Evolutionary conservation across 2,888 invertebrate species (phyloP), one percentile per base, ranked within the genome.

Genomic region (Sycophila texana): DNA sequence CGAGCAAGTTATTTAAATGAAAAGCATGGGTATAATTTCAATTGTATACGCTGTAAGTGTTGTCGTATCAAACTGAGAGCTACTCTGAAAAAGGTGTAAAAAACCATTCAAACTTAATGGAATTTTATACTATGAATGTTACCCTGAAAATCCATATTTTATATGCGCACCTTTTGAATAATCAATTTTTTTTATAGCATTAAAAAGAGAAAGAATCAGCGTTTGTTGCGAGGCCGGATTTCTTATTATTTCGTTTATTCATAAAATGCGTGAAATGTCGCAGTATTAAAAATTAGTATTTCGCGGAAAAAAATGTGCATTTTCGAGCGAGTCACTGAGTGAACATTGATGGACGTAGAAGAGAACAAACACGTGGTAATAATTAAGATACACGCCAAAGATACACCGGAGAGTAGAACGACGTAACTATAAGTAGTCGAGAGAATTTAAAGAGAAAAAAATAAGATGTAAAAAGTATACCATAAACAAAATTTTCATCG

Each of bases 381-480:
- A 26, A 74, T 74, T 74, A 76, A 73, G 63, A 65, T 72, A 82
- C 58, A 82, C 83, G 84, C 84, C 84, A 85, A 84, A 85, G 84
- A 85, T 83, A 79, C 80, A 81, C 81, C 82, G 82, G 82, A 84
- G 81, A 85, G 80, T 83, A 83, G 81, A 82, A 76, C 79, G 63
- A 71, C 55, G 79, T 13, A 61, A 26, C 18, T 74, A n/a, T 74
- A 74, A 39, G 61, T 66, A 71, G 60, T 77, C 26, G 30, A 70
- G 49, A 60, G n/a, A 39, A n/a, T 51, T 26, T 57, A 66, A 5
- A 57, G 4, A 3, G 63, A 78, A 72, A 63, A 72, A 67, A 67
- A 26, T 14, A 61, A n/a, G 60, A 58, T 39, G 68, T 22, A 63
- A 39, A 79, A 55, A 68, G 55, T 74, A 55, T 58, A 77, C 22